Base-by-base conservation (phyloP, 2,797 vertebrate genomes). In the Siniperca undulata region DNA sequence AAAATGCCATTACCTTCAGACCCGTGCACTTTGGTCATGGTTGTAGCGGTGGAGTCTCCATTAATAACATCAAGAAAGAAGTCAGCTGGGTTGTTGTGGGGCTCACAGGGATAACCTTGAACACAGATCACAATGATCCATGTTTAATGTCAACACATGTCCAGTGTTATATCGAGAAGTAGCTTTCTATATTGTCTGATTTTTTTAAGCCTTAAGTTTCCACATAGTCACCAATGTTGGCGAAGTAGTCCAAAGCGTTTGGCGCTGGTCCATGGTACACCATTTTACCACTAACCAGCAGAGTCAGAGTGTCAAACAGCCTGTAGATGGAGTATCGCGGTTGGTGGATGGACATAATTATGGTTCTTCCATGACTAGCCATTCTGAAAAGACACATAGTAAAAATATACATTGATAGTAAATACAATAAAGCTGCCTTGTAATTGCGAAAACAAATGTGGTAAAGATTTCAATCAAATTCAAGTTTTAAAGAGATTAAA, bases 331-430 rank as follows among this genome's bases (percentile, higher is more conserved):
- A 97, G 86, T 97, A 99, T 1, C 97, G 96, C 9, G 98, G 98
- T 73, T 99, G 98, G 87, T 98, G 97, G 90, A 99, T 98, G 79
- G 98, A 99, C 93, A 99, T 96, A 67, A 99, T 97, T 16, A 99
- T 97, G 3, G 97, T 98, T 84, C 92, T 96, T 17, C 97, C 97
- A 44, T 95, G 94, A 85, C 74, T 94, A 8, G 97, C 95, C 97
- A 99, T 97, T 93, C 98, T 99, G 88, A 69, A 88, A 82, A 40
- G n/a, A 81, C 2, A 82, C 67, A 89, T 2, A 61, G 7, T 48
- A 16, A 69, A 70, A 36, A 58, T 7, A 68, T 19, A 17, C 2
- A 62, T 24, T 22, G 3, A 36, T 2, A 36, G 3, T 52, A 14
- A 65, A 82, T 27, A 78, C 1, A 66, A 62, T 16, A 36, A 58